Percentiles rank a stretch among this genome's conserved stretches.
Conservation (phyloP, 2,888 invertebrate species). For the Sesia apiformis region DNA sequence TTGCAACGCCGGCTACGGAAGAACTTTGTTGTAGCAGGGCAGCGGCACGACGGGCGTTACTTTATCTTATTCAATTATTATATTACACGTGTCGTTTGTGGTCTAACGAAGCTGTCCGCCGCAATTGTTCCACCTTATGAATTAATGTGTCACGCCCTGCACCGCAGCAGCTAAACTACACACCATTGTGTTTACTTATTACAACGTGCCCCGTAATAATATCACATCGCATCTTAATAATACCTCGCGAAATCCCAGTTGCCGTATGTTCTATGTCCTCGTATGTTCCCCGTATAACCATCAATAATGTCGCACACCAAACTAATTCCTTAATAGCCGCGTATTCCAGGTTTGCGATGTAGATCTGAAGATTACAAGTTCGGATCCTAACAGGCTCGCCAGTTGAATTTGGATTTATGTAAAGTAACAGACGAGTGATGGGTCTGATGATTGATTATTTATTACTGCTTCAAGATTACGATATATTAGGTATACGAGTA, state of each 20-base stretch:
- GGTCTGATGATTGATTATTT: too few relatives aligned
- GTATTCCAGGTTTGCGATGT: too few relatives aligned
- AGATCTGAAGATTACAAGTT: too few relatives aligned
- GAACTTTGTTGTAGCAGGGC: slow-evolving; percentile 57
- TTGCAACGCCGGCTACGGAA: slow-evolving; percentile 40
- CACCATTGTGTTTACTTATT: slow-evolving; percentile 13
- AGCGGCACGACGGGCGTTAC: slow-evolving; percentile 34
- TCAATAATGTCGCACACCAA: too few relatives aligned
- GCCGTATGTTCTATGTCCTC: too few relatives aligned
- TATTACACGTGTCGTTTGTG: slow-evolving; percentile 58
- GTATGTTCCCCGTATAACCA: too few relatives aligned
- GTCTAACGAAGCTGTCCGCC: slow-evolving; percentile 48
- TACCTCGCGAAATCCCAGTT: slow-evolving; percentile 25
- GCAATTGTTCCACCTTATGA: slow-evolving; percentile 48
- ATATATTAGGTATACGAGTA: too few relatives aligned
- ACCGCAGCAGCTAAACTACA: slow-evolving; percentile 9
- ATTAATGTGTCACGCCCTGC: slow-evolving; percentile 18
- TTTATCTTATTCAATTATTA: slow-evolving; percentile 67
- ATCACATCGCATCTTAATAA: slow-evolving; percentile 25
- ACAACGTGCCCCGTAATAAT: slow-evolving; percentile 16
- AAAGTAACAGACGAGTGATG: too few relatives aligned
- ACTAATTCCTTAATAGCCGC: too few relatives aligned
- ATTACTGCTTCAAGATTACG: too few relatives aligned
- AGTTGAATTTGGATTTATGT: too few relatives aligned
- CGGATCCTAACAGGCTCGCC: too few relatives aligned